A percentile compares a stretch with the other conserved stretches of the same genome.
These are phyloP conservation scores for Pachyramphus minor DNA, from an alignment of 2,113 vertebrate genomes.

Conservation along the genomic window DNA sequence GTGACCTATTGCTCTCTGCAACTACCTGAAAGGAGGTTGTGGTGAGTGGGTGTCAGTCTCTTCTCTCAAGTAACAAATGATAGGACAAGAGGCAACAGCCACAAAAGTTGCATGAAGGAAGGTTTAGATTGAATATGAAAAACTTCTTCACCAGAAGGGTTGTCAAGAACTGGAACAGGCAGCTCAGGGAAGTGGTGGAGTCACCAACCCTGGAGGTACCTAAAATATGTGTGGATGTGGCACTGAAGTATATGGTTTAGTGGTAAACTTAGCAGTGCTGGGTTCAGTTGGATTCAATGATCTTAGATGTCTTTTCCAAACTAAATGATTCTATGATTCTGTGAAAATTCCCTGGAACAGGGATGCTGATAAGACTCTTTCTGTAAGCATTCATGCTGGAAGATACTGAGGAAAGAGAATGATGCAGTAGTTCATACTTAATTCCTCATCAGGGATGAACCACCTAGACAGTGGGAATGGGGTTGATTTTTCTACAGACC, in stretches of 20 bases:
- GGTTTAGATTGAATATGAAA: not conserved
- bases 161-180: not conserved
- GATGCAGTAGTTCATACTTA: not conserved
- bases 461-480: not conserved
- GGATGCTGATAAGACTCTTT: not conserved
- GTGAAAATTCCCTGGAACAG: not conserved
- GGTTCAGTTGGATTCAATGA: not conserved
- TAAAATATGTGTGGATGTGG: not conserved
- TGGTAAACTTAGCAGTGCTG: not conserved
- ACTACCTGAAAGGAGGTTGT: not conserved
- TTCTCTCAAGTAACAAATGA: not conserved
- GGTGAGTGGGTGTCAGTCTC: not conserved
- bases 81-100: not conserved
- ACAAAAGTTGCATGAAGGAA: not conserved
- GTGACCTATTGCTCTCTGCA: not conserved
- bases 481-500: not conserved
- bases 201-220: not conserved
- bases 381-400: not conserved
- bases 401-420: not conserved
- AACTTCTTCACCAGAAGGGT: not conserved
- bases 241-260: not conserved
- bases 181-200: not conserved
- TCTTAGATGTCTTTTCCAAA: not conserved
- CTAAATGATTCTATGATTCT: not conserved
- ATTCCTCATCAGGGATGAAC: not conserved